These are phyloP conservation scores for Leptopterna dolabrata DNA, from an alignment of 2,888 invertebrate species.

Conservation along the genomic window DNA sequence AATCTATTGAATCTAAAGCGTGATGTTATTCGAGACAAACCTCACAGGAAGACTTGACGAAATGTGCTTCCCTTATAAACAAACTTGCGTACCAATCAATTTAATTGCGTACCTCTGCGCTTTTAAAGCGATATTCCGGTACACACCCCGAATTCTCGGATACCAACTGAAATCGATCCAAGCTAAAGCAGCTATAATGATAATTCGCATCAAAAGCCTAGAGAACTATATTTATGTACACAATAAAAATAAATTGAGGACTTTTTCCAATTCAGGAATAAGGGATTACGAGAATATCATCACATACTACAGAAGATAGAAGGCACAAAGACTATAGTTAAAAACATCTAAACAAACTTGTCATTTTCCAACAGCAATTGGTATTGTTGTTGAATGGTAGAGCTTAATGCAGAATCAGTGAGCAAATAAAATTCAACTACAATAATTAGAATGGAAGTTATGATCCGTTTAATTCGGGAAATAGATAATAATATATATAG, in stretches of 20 bases:
- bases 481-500: conserved; percentile 39
- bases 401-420: conserved; percentile 33
- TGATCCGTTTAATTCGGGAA: conserved; percentile 45
- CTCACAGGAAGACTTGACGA: not conserved
- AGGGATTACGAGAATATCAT: conserved; percentile 20
- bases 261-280: not conserved
- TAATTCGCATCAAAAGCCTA: not conserved
- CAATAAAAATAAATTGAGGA: conserved; percentile 35
- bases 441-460: conserved; percentile 44
- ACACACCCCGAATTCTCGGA: not conserved
- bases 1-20: no score
- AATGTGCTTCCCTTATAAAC: no score
- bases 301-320: conserved; percentile 51
- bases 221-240: conserved; percentile 4
- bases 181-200: conserved; percentile 31
- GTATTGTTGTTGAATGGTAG: not conserved
- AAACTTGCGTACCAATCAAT: no score
- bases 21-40: not conserved
- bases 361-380: not conserved
- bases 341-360: conserved; percentile 17
- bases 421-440: conserved; percentile 51
- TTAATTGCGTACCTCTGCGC: not conserved
- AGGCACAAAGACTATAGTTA: conserved; percentile 55
- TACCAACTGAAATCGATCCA: conserved; percentile 32
- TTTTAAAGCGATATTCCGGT: not conserved